Evolutionary conservation across 2,113 vertebrate species (phyloP).

Genomic region (Vimba vimba): DNA sequence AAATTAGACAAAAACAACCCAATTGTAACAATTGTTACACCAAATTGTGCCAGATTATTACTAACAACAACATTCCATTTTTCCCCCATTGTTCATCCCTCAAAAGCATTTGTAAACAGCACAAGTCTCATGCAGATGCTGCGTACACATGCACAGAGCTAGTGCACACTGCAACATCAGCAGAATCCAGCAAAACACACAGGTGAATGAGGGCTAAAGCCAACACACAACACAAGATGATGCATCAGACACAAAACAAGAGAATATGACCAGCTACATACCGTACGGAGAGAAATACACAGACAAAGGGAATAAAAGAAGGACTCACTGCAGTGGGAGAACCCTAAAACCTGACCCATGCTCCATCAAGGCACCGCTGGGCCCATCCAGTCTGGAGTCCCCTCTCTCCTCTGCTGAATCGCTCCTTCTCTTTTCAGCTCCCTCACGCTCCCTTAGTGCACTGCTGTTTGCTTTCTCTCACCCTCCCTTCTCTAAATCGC

Average conservation of each 20-base stretch:
- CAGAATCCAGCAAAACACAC: slow-evolving; percentile 10
- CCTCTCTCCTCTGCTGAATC: slow-evolving; percentile 59
- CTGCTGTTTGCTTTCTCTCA: slow-evolving; percentile 49
- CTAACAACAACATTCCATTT: background rate
- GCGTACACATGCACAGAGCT: slow-evolving; percentile 1
- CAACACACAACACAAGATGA: slow-evolving; percentile 4
- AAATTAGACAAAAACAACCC: background rate
- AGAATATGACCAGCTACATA: slow-evolving; percentile 18
- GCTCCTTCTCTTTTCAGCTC: slow-evolving; percentile 53
- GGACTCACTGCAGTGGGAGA: slow-evolving; percentile 83
- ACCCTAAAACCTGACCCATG: slow-evolving; percentile 86
- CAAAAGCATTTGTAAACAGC: background rate
- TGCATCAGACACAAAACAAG: slow-evolving; percentile 8
- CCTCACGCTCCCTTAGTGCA: slow-evolving; percentile 45
- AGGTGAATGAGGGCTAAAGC: background rate
- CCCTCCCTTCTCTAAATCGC: slow-evolving; percentile 64
- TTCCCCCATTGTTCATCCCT: background rate
- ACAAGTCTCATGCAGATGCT: background rate
- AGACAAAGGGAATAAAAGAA: slow-evolving; percentile 47
- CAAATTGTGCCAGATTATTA: background rate
- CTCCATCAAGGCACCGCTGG: slow-evolving; percentile 81
- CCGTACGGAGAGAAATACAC: slow-evolving; percentile 15
- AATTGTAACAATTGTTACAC: background rate
- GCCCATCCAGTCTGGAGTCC: slow-evolving; percentile 74
- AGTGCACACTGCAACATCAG: slow-evolving; percentile 38